Evolutionary conservation across 2,113 vertebrate species (phyloP).

Genomic region (Limnothrissa miodon): DNA sequence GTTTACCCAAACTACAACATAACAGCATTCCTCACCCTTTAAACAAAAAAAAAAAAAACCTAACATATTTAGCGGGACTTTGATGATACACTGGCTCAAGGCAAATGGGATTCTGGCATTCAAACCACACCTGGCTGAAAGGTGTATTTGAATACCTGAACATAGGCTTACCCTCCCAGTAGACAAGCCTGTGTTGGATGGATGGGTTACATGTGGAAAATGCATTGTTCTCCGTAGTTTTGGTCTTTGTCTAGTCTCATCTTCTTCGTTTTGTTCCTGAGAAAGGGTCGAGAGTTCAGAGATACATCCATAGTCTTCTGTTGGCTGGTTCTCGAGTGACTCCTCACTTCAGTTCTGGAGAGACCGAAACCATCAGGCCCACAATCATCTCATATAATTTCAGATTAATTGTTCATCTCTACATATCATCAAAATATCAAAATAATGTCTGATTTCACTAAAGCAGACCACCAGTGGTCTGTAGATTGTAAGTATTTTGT

Average conservation of each 20-base stretch:
- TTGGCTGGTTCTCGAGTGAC: neutral
- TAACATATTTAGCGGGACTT: slow-evolving; percentile 1
- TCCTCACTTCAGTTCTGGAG: neutral
- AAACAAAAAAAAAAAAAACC: neutral
- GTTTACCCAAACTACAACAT: neutral
- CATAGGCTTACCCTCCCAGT: neutral
- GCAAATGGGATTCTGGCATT: neutral
- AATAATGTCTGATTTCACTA: neutral
- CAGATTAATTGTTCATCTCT: neutral
- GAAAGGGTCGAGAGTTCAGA: slow-evolving; percentile 1
- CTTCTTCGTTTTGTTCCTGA: slow-evolving; percentile 9
- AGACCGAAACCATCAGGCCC: neutral
- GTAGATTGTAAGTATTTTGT: neutral
- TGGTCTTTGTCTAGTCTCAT: neutral
- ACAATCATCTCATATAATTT: neutral
- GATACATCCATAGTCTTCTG: neutral
- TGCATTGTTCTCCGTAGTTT: neutral
- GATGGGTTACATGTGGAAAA: neutral
- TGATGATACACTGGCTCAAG: slow-evolving; percentile 16
- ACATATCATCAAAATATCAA: too few species aligned
- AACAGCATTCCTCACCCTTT: neutral
- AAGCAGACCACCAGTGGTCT: neutral
- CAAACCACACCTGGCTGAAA: neutral
- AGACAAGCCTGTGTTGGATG: neutral
- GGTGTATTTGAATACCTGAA: slow-evolving; percentile 1